Conservation (phyloP, 2,888 invertebrate species). For the Athrips mouffetella region DNA sequence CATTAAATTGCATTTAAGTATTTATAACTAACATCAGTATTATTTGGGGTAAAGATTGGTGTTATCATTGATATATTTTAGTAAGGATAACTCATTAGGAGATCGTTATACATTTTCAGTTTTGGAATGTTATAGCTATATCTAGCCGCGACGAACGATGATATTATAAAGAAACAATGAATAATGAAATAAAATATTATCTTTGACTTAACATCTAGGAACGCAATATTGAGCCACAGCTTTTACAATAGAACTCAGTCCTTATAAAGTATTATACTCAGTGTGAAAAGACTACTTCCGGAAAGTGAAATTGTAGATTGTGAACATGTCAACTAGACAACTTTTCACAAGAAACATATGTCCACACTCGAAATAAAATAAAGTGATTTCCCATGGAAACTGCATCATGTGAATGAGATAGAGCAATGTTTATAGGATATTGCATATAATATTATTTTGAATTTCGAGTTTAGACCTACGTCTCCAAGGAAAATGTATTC, state of each 20-base stretch:
- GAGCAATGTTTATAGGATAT: no score
- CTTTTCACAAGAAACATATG: no score
- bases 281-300: no score
- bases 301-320: no score
- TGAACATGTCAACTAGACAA: no score
- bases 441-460: no score
- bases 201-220: conserved; percentile 42
- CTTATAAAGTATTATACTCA: conserved; percentile 17
- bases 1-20: background rate
- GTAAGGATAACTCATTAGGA: conserved; percentile 11
- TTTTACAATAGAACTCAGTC: conserved; percentile 46
- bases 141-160: conserved; percentile 27
- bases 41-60: background rate
- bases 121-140: conserved; percentile 56
- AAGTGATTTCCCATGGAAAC: no score
- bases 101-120: conserved; percentile 28
- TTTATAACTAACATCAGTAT: background rate
- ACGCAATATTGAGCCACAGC: conserved; percentile 53
- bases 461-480: no score
- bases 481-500: no score
- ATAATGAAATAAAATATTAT: conserved; percentile 29
- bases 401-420: no score
- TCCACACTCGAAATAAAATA: no score
- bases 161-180: conserved; percentile 25
- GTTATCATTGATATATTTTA: conserved; percentile 10